Evolutionary conservation across 2,113 vertebrate species (phyloP).

Genomic region (Tychaedon coryphoeus): DNA sequence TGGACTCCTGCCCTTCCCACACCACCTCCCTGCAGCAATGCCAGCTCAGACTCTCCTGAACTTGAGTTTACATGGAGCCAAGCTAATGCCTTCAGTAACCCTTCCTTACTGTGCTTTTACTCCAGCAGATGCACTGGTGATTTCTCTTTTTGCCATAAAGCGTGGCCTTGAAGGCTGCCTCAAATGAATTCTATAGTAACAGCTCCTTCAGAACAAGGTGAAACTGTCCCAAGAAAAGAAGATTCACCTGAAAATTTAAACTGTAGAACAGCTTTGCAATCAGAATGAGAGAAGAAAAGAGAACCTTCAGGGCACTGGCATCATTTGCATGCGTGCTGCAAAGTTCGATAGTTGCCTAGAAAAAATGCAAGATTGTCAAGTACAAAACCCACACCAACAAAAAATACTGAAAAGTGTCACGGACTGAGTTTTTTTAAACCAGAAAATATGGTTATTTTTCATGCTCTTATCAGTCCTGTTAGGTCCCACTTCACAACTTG

Average conservation of each 20-base stretch:
- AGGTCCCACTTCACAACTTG: background rate
- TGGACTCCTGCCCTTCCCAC: background rate
- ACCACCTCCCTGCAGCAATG: background rate
- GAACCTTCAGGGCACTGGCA: constrained; percentile 90
- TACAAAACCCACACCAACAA: background rate
- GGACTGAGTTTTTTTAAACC: background rate
- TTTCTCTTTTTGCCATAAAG: background rate
- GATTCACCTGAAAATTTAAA: constrained; percentile 94
- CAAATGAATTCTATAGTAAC: background rate
- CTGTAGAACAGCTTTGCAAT: constrained; percentile 98
- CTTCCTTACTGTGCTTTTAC: background rate
- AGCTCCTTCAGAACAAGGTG: background rate
- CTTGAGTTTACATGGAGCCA: background rate
- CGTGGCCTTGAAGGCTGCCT: background rate
- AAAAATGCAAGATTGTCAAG: background rate
- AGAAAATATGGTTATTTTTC: background rate
- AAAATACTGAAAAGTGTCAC: background rate
- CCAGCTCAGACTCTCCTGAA: background rate
- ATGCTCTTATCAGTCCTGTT: background rate
- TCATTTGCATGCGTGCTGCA: constrained; percentile 94
- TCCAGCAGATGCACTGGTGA: background rate
- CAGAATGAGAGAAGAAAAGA: constrained; percentile 94
- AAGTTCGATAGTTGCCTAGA: constrained; percentile 94
- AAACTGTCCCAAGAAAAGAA: background rate
- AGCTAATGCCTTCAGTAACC: background rate